Evolutionary conservation across 2,113 vertebrate genomes (phyloP).

Genomic region (Nothobranchius kuhntae): DNA sequence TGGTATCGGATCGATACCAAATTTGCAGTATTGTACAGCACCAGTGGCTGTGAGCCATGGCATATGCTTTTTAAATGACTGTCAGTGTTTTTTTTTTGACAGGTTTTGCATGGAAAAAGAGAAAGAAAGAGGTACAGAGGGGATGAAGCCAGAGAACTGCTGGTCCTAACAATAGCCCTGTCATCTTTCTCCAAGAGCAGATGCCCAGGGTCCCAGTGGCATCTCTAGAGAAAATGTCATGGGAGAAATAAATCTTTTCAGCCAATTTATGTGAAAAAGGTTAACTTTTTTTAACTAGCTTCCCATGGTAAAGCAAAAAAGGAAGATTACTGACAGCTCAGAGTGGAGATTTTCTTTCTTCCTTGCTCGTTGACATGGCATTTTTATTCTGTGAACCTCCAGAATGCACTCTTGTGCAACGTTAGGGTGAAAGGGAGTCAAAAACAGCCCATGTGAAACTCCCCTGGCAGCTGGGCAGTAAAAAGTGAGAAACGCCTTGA

Average conservation of each 20-base stretch:
- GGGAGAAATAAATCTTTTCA: slow-evolving; percentile 71
- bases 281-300: slow-evolving; percentile 67
- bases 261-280: slow-evolving; percentile 78
- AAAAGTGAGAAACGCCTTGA: slow-evolving; percentile 41
- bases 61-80: slow-evolving; percentile 66
- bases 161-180: slow-evolving; percentile 75
- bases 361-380: slow-evolving; percentile 63
- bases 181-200: slow-evolving; percentile 69
- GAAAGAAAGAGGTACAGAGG: slow-evolving; percentile 35
- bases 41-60: slow-evolving; percentile 50
- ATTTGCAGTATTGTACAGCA: not conserved
- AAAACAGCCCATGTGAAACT: slow-evolving; percentile 72
- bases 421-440: slow-evolving; percentile 59
- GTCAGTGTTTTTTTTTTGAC: slow-evolving; percentile 51
- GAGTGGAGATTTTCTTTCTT: slow-evolving; percentile 70
- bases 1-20: no score
- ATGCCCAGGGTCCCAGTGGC: slow-evolving; percentile 70
- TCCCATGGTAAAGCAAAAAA: slow-evolving; percentile 55
- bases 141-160: slow-evolving; percentile 51
- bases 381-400: slow-evolving; percentile 74
- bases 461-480: slow-evolving; percentile 36
- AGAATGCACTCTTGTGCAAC: slow-evolving; percentile 69
- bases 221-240: slow-evolving; percentile 75
- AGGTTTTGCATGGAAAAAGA: slow-evolving; percentile 45
- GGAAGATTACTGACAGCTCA: slow-evolving; percentile 69